Percentiles rank a stretch among this genome's conserved stretches.
These are phyloP conservation scores for Drosophila grimshawi DNA, from an alignment of 1,140 invertebrate species.

Conservation along the genomic window DNA sequence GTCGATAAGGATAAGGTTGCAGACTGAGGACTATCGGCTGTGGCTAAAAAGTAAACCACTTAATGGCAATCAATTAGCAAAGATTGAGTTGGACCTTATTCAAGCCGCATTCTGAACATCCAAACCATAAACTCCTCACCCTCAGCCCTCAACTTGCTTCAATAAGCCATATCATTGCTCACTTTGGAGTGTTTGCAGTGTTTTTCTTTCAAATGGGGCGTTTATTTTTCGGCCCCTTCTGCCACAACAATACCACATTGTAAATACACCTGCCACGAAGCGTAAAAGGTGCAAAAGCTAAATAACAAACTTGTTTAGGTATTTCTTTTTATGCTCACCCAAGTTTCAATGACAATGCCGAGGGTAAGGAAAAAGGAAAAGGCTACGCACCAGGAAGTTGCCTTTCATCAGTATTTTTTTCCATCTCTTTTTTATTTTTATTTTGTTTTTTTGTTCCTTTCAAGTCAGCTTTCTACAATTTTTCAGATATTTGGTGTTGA, in stretches of 20 bases:
- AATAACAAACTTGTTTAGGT: slow-evolving; percentile 78
- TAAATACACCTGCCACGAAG: slow-evolving; percentile 50
- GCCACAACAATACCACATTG: slow-evolving; percentile 47
- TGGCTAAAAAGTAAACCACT: slow-evolving; percentile 55
- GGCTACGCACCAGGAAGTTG: slow-evolving; percentile 74
- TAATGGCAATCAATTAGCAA: slow-evolving; percentile 78
- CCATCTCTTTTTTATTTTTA: slow-evolving; percentile 37
- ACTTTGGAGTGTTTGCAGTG: slow-evolving; percentile 41
- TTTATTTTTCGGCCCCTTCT: slow-evolving; percentile 45
- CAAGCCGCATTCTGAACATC: slow-evolving; percentile 4
- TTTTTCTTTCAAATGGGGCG: slow-evolving; percentile 37
- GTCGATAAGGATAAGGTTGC: slow-evolving; percentile 23
- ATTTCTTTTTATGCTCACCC: slow-evolving; percentile 49
- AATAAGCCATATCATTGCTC: slow-evolving; percentile 32
- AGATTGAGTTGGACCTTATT: slow-evolving; percentile 53
- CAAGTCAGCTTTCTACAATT: slow-evolving; percentile 28
- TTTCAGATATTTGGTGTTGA: slow-evolving; percentile 57
- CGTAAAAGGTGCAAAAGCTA: slow-evolving; percentile 71
- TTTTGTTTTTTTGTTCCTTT: slow-evolving; percentile 9
- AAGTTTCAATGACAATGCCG: slow-evolving; percentile 74
- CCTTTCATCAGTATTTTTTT: slow-evolving; percentile 69
- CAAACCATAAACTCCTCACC: slow-evolving; percentile 35
- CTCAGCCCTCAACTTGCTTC: neutral
- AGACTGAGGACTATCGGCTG: slow-evolving; percentile 2
- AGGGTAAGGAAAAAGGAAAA: slow-evolving; percentile 51